phyloP scores from a whole-genome alignment of 1,140 invertebrate species.

The Euura lappo region DNA sequence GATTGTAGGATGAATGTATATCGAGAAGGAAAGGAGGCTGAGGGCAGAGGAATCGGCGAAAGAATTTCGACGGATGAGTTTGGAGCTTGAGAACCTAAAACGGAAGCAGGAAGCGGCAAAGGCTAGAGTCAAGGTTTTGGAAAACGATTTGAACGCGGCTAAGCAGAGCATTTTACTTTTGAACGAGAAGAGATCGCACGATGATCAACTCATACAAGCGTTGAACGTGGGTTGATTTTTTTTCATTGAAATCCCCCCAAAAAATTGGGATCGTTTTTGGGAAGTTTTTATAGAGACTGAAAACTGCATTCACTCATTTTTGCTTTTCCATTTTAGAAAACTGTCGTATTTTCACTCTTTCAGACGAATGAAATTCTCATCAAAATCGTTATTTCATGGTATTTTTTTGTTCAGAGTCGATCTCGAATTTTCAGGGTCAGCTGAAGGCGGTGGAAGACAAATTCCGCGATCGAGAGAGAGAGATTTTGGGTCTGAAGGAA shows the following conservation, averaged over 20 bases:
- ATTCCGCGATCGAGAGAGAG: conserved; percentile 36
- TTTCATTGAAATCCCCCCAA: neutral
- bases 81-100: conserved; percentile 57
- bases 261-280: neutral
- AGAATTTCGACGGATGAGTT: conserved; percentile 54
- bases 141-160: conserved; percentile 58
- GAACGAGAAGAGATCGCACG: conserved; percentile 63
- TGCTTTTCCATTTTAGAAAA: neutral
- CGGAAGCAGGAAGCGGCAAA: conserved; percentile 64
- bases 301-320: neutral
- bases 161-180: conserved; percentile 61
- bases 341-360: conserved; percentile 22
- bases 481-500: conserved; percentile 29
- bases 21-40: conserved; percentile 64
- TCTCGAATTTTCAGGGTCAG: conserved; percentile 29
- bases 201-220: conserved; percentile 63
- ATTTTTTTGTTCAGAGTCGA: too few relatives aligned
- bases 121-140: conserved; percentile 64
- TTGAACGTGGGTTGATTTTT: conserved; percentile 53
- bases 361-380: too few relatives aligned
- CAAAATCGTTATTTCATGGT: too few relatives aligned
- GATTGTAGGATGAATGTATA: too few relatives aligned
- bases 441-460: conserved; percentile 35
- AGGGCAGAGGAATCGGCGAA: conserved; percentile 60
- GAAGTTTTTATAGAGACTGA: conserved; percentile 18